phyloP scores from a whole-genome alignment of 2,113 vertebrate genomes.

The Calcarius ornatus region DNA sequence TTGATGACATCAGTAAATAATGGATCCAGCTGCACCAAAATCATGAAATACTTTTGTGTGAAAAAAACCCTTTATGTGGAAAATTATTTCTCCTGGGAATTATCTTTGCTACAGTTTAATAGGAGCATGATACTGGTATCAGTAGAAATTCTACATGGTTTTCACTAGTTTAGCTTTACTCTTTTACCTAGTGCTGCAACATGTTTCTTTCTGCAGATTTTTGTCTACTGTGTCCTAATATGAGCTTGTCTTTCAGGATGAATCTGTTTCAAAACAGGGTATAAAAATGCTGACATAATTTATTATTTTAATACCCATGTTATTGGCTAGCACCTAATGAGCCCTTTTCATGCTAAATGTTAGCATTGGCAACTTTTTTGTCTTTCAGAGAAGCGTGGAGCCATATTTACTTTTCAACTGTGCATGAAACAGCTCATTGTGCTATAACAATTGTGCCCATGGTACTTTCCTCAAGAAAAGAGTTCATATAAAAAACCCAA shows the following conservation, averaged over 20 bases:
- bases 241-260: neutral
- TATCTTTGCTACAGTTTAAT: neutral
- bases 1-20: neutral
- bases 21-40: neutral
- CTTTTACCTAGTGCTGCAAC: neutral
- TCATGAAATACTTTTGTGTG: neutral
- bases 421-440: neutral
- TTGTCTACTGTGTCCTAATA: neutral
- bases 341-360: neutral
- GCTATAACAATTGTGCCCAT: neutral
- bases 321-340: neutral
- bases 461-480: neutral
- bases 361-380: neutral
- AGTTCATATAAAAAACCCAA: neutral
- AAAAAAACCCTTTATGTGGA: neutral
- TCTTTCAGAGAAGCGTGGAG: neutral
- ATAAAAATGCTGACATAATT: conserved; percentile 34
- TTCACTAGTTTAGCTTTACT: neutral
- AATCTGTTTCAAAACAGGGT: conserved; percentile 22
- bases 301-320: conserved; percentile 5
- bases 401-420: neutral
- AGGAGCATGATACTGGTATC: neutral
- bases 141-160: neutral
- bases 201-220: neutral
- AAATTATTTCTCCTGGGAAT: neutral